phyloP scores from a whole-genome alignment of 64 coral and sea anemone species.

The Dendronephthya gigantea region DNA sequence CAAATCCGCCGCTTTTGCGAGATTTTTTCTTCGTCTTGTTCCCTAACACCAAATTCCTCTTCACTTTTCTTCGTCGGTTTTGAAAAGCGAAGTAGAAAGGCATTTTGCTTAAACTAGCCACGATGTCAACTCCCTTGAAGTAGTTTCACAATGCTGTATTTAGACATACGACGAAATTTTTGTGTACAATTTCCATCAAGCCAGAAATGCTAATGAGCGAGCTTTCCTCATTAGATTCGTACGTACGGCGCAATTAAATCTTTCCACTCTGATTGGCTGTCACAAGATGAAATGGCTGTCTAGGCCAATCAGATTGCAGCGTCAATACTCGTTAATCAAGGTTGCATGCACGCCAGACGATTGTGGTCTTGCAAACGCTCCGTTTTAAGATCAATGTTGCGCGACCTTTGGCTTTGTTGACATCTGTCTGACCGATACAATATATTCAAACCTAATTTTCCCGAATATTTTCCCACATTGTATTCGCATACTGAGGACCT shows the following conservation, averaged over 20 bases:
- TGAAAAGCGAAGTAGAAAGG: constrained; percentile 7
- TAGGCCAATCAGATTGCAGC: background rate
- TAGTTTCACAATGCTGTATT: background rate
- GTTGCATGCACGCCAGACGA: background rate
- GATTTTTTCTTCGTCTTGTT: background rate
- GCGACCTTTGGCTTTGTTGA: too few species aligned
- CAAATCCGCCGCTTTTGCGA: background rate
- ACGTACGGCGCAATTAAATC: background rate
- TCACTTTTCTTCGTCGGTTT: background rate
- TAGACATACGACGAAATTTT: background rate
- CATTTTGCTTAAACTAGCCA: background rate
- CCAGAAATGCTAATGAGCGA: background rate
- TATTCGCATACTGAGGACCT: too few species aligned
- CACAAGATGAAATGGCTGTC: background rate
- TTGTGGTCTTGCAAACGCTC: background rate
- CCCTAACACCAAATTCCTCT: background rate
- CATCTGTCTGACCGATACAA: too few species aligned
- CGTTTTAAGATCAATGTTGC: too few species aligned
- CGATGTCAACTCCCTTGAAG: background rate
- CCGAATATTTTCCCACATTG: too few species aligned
- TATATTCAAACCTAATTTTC: too few species aligned
- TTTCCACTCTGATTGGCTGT: background rate
- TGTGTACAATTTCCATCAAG: background rate
- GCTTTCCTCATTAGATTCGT: background rate
- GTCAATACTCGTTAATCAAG: background rate